A percentile compares a stretch with the other conserved stretches of the same genome.
Conservation (phyloP, 2,797 vertebrate genomes). For the Macrochelys suwanniensis region DNA sequence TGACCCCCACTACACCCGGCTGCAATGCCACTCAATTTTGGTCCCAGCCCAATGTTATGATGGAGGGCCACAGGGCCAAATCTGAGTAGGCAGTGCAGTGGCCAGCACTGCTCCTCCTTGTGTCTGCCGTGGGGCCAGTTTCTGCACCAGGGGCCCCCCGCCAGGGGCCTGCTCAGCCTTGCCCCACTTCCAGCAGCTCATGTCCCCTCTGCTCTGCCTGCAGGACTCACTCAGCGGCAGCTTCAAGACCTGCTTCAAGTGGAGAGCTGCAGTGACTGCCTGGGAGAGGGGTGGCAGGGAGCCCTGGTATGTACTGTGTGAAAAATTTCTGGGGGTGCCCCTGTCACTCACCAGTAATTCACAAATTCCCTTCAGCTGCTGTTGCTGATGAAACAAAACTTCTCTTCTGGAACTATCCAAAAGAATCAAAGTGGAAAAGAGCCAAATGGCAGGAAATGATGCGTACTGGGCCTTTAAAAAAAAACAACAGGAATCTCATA, state of each 20-base stretch:
- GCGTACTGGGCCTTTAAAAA: background rate
- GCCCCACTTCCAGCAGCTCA: background rate
- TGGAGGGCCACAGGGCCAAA: no score
- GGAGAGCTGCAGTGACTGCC: background rate
- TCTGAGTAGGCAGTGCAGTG: background rate
- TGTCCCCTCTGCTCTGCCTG: background rate
- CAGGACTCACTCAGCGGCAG: background rate
- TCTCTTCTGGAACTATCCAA: conserved; percentile 15
- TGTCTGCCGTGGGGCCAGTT: background rate
- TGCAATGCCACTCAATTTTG: no score
- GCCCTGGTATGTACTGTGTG: background rate
- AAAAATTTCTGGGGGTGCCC: background rate
- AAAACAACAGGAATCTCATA: background rate
- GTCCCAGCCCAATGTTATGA: no score
- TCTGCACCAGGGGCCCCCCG: no score
- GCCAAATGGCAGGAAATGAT: background rate
- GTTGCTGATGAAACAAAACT: conserved; percentile 12
- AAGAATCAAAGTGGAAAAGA: background rate
- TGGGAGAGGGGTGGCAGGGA: background rate
- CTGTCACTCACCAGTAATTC: background rate
- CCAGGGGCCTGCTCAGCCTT: background rate
- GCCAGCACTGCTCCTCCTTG: background rate
- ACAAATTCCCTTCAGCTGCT: background rate
- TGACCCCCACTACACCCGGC: no score
- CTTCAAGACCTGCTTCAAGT: background rate